Evolutionary conservation across 2,113 vertebrate genomes (phyloP).

Genomic region (Lipophrys pholis): DNA sequence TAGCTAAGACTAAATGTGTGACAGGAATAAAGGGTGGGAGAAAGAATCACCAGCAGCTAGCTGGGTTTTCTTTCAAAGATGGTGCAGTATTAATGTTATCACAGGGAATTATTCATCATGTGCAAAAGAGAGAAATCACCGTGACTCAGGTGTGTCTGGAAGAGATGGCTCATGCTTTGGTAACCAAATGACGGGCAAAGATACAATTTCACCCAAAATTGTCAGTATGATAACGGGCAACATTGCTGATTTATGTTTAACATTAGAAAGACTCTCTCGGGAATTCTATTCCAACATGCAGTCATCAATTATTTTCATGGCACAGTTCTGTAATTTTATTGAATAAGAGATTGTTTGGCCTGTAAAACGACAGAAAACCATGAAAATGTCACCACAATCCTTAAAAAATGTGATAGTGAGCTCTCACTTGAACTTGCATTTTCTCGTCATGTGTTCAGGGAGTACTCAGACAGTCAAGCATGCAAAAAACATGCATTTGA

Average conservation of each 20-base stretch:
- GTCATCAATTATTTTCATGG: not conserved
- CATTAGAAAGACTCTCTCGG: not conserved
- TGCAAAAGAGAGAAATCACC: not conserved
- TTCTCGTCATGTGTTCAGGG: no score
- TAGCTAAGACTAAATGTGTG: slow-evolving; percentile 22
- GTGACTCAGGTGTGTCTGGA: slow-evolving; percentile 38
- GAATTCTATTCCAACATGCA: not conserved
- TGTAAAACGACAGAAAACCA: not conserved
- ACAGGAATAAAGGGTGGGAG: slow-evolving; percentile 9
- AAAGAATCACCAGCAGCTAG: not conserved
- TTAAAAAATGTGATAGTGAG: no score
- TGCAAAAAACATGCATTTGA: no score
- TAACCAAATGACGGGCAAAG: slow-evolving; percentile 30
- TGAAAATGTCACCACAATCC: not conserved
- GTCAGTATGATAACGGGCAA: slow-evolving; percentile 26
- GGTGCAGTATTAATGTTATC: not conserved
- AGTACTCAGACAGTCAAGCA: no score
- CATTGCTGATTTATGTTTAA: slow-evolving; percentile 21
- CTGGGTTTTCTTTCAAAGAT: not conserved
- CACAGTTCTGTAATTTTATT: not conserved
- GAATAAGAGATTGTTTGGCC: not conserved
- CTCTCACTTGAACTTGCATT: no score
- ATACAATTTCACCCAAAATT: slow-evolving; percentile 47
- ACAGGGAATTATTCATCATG: not conserved
- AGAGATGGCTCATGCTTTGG: slow-evolving; percentile 14